phyloP scores from a whole-genome alignment of 1,140 invertebrate genomes.

The Drosophila ercepeae region DNA sequence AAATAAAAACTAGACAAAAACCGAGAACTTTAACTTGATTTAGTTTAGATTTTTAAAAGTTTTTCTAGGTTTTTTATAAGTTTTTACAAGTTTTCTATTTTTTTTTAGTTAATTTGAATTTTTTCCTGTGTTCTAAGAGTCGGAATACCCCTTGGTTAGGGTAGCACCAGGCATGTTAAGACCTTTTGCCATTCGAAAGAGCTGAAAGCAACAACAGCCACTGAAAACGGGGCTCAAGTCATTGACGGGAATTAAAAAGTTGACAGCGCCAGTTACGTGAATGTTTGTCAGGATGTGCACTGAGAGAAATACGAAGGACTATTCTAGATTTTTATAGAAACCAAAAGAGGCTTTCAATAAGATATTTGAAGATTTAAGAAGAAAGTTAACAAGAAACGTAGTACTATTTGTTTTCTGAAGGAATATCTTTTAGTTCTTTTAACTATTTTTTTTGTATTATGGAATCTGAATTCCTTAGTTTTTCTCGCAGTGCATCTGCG shows the following conservation, averaged over 20 bases:
- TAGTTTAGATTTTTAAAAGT: background rate
- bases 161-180: slow-evolving; percentile 17
- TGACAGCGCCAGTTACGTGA: slow-evolving; percentile 43
- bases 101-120: no score
- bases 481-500: background rate
- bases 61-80: no score
- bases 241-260: slow-evolving; percentile 51
- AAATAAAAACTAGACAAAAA: no score
- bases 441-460: background rate
- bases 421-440: background rate
- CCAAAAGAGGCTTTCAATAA: no score
- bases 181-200: slow-evolving; percentile 15
- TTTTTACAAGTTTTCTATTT: no score
- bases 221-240: slow-evolving; percentile 41
- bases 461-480: background rate
- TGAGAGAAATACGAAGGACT: background rate
- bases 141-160: slow-evolving; percentile 7
- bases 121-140: no score
- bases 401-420: no score
- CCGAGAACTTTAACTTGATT: no score
- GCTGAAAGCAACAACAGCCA: slow-evolving; percentile 5
- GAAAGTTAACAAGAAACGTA: no score
- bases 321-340: no score
- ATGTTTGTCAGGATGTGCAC: slow-evolving; percentile 4
- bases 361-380: no score